phyloP scores from a whole-genome alignment of 1,140 invertebrate genomes.

The Aphis craccivora region DNA sequence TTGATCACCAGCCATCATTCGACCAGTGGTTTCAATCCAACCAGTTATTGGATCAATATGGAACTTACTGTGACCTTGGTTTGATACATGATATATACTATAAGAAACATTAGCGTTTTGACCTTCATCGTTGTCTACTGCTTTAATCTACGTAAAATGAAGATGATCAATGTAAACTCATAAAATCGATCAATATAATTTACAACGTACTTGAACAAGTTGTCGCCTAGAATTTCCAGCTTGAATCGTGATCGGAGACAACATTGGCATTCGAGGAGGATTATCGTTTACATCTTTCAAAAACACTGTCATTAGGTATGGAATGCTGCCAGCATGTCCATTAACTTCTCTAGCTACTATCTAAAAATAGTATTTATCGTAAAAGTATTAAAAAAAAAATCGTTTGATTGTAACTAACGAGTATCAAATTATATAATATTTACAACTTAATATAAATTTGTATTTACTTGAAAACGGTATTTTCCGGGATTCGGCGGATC shows the following conservation, averaged over 20 bases:
- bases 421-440: neutral
- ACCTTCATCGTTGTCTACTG: conserved; percentile 84
- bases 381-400: conserved; percentile 14
- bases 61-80: conserved; percentile 86
- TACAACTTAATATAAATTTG: neutral
- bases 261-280: conserved; percentile 77
- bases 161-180: neutral
- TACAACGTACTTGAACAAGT: conserved; percentile 73
- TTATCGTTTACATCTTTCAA: conserved; percentile 87
- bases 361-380: conserved; percentile 60
- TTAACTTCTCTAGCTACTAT: conserved; percentile 80
- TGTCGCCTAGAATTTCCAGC: conserved; percentile 79
- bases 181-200: neutral
- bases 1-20: conserved; percentile 83
- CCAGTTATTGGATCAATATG: conserved; percentile 82
- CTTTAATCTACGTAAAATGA: conserved; percentile 70
- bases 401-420: neutral
- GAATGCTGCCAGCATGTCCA: conserved; percentile 80
- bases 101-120: conserved; percentile 83
- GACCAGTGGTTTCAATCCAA: conserved; percentile 70
- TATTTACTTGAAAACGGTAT: conserved; percentile 77
- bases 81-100: conserved; percentile 87
- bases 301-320: conserved; percentile 78
- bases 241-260: conserved; percentile 78
- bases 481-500: conserved; percentile 85